Evolutionary conservation across 2,797 vertebrate genomes (phyloP).

Genomic region (Dermochelys coriacea): DNA sequence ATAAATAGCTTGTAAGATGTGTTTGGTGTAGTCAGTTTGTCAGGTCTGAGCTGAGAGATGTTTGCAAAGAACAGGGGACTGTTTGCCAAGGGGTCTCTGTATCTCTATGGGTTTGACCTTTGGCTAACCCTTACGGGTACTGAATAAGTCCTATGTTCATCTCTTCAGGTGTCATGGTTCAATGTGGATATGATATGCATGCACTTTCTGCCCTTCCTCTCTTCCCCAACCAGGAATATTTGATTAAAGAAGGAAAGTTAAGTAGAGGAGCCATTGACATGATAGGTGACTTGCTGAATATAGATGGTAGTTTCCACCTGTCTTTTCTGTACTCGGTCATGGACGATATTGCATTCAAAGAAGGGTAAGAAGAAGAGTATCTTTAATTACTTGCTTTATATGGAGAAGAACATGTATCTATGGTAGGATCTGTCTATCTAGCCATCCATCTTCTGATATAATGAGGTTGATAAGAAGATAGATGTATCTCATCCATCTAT

Average conservation of each 20-base stretch:
- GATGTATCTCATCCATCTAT: too few relatives aligned
- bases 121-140: not conserved
- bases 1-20: not conserved
- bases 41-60: not conserved
- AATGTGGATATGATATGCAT: not conserved
- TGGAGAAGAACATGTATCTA: not conserved
- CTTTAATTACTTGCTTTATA: not conserved
- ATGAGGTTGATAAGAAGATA: too few relatives aligned
- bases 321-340: slow-evolving; percentile 83
- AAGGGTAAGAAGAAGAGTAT: not conserved
- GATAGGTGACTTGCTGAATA: slow-evolving; percentile 86
- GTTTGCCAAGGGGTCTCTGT: too few relatives aligned
- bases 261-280: slow-evolving; percentile 84
- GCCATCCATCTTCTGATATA: too few relatives aligned
- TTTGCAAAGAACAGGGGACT: not conserved
- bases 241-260: slow-evolving; percentile 83
- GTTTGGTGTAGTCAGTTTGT: not conserved
- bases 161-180: not conserved
- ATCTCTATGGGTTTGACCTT: too few relatives aligned
- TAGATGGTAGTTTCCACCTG: slow-evolving; percentile 83
- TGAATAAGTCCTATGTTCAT: not conserved
- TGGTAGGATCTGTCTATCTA: not conserved
- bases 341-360: not conserved
- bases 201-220: not conserved
- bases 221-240: not conserved